Percentiles rank a stretch among this genome's conserved stretches.
phyloP scores from a whole-genome alignment of 2,113 vertebrate genomes.

The Onychorhynchus coronatus region DNA sequence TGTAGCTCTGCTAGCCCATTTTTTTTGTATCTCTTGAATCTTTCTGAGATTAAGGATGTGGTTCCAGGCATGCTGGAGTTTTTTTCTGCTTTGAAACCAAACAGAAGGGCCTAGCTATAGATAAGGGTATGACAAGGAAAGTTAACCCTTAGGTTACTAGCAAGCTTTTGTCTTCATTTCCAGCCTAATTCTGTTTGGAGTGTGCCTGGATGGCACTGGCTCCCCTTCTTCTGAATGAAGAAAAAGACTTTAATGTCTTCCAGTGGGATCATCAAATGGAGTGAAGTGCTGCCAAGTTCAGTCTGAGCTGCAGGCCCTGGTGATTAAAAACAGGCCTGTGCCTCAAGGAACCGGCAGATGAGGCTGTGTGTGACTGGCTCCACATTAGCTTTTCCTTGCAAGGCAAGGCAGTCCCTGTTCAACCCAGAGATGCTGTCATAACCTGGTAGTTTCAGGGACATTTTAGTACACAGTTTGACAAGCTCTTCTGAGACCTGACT shows the following conservation, averaged over 20 bases:
- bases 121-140: neutral
- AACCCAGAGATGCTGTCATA: neutral
- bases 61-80: neutral
- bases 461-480: neutral
- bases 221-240: slow-evolving; percentile 18
- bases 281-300: slow-evolving; percentile 27
- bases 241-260: slow-evolving; percentile 42
- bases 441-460: neutral
- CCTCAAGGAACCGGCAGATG: neutral
- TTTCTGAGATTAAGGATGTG: slow-evolving; percentile 30
- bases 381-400: neutral
- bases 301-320: neutral
- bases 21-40: slow-evolving; percentile 32
- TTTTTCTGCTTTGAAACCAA: slow-evolving; percentile 25
- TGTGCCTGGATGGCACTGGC: neutral
- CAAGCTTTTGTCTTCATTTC: neutral
- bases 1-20: neutral
- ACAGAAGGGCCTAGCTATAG: slow-evolving; percentile 14
- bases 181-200: neutral
- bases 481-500: neutral
- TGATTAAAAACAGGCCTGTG: slow-evolving; percentile 56
- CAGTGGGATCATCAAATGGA: slow-evolving; percentile 25
- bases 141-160: slow-evolving; percentile 24
- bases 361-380: neutral
- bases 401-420: neutral